Conservation (phyloP, 2,797 vertebrate species). For the Paramormyrops hopkinsi region DNA sequence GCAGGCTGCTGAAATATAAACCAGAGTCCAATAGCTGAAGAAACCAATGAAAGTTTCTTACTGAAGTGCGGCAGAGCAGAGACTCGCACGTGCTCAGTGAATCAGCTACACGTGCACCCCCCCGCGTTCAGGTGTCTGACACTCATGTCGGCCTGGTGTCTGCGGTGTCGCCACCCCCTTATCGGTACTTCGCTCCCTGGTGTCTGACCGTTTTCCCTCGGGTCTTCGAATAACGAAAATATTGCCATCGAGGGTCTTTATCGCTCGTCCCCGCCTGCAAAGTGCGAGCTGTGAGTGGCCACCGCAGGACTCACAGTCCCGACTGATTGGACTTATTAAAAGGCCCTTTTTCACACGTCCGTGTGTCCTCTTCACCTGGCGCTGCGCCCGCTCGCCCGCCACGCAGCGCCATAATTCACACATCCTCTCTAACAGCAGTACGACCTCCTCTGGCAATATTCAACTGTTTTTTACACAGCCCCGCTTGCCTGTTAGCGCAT, state of each 20-base stretch:
- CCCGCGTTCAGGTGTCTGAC: not conserved
- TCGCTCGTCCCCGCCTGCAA: not conserved
- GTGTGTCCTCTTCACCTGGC: not conserved
- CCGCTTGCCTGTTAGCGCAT: not conserved
- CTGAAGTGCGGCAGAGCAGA: not conserved
- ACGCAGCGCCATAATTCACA: not conserved
- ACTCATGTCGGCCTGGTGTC: not conserved
- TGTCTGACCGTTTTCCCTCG: not conserved
- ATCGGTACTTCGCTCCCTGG: not conserved
- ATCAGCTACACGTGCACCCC: not conserved
- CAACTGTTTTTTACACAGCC: not conserved
- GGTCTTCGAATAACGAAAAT: not conserved
- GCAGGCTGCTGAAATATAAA: not conserved
- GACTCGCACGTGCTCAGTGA: not conserved
- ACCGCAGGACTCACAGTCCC: not conserved
- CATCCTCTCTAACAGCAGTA: conserved; percentile 7
- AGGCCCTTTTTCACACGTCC: conserved; percentile 1
- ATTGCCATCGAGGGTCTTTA: not conserved
- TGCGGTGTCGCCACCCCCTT: no score
- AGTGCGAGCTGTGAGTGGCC: not conserved
- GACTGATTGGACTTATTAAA: not conserved
- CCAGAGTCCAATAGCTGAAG: not conserved
- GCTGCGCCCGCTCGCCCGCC: not conserved
- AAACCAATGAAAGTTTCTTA: not conserved
- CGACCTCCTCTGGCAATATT: not conserved